A percentile compares a stretch with the other conserved stretches of the same genome.
Conservation (phyloP, 2,888 invertebrate genomes). For the Epistrophe eligans region DNA sequence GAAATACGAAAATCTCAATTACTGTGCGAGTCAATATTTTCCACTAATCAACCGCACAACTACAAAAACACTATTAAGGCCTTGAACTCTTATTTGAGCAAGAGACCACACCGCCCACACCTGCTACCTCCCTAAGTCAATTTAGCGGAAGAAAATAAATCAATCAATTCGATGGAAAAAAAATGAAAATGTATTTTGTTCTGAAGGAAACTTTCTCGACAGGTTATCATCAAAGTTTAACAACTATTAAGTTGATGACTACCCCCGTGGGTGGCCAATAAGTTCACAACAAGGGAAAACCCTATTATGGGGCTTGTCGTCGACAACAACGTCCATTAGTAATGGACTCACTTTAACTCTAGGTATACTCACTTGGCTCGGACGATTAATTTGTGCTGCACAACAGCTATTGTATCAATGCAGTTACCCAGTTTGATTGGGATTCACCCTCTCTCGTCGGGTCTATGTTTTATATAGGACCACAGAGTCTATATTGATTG, state of each 20-base stretch:
- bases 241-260: conserved; percentile 35
- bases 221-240: conserved; percentile 53
- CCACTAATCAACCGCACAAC: conserved; percentile 25
- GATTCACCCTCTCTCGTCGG: conserved; percentile 54
- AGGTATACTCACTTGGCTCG: conserved; percentile 82
- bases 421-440: conserved; percentile 87
- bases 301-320: neutral
- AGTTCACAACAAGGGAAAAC: conserved; percentile 33
- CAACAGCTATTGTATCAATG: conserved; percentile 86
- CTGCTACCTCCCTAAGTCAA: no score
- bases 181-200: conserved; percentile 48
- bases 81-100: conserved; percentile 29
- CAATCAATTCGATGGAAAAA: conserved; percentile 51
- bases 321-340: neutral
- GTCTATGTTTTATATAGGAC: neutral
- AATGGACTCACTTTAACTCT: conserved; percentile 47
- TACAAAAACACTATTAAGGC: neutral
- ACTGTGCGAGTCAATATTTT: conserved; percentile 38
- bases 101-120: neutral
- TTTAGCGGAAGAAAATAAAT: conserved; percentile 38
- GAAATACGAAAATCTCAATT: conserved; percentile 43
- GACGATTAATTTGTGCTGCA: conserved; percentile 83
- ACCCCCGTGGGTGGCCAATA: conserved; percentile 32
- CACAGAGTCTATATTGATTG: conserved; percentile 48
- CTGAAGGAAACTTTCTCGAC: conserved; percentile 30